Conservation (phyloP, 2,113 vertebrate species). For the Tor tambroides region DNA sequence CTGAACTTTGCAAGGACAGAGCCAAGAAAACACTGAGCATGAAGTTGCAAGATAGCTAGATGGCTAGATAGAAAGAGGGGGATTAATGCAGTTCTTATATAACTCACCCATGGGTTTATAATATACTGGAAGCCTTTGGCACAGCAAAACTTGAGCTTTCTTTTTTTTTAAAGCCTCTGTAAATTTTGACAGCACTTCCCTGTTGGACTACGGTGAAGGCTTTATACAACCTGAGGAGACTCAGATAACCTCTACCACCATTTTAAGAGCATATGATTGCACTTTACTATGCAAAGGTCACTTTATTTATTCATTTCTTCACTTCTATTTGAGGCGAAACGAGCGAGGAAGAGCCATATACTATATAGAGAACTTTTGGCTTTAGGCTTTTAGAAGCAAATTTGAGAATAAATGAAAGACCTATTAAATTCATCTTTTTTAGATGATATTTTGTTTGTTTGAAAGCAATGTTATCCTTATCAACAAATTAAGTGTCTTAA, state of each 20-base stretch:
- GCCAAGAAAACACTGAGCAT: not conserved
- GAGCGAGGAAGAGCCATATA: not conserved
- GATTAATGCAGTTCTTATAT: slow-evolving; percentile 27
- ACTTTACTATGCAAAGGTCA: slow-evolving; percentile 17
- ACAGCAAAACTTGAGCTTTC: slow-evolving; percentile 12
- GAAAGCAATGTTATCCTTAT: not conserved
- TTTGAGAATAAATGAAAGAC: not conserved
- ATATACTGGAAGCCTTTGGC: slow-evolving; percentile 26
- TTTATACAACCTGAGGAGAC: slow-evolving; percentile 33
- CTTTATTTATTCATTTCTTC: slow-evolving; percentile 43
- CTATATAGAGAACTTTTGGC: slow-evolving; percentile 8
- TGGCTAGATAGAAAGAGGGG: not conserved
- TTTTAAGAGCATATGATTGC: slow-evolving; percentile 40
- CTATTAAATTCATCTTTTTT: not conserved
- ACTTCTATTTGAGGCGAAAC: not conserved
- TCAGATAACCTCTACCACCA: slow-evolving; percentile 16
- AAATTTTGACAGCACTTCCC: slow-evolving; percentile 35
- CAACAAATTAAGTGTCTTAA: not conserved
- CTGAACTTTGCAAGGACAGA: slow-evolving; percentile 15
- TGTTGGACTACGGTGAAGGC: not conserved
- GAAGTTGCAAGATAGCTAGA: slow-evolving; percentile 22
- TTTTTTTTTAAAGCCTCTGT: slow-evolving; percentile 20
- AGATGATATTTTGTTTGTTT: not conserved
- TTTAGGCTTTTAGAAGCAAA: not conserved
- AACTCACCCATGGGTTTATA: slow-evolving; percentile 37